phyloP scores from a whole-genome alignment of 2,113 vertebrate genomes.

The Theristicus caerulescens region DNA sequence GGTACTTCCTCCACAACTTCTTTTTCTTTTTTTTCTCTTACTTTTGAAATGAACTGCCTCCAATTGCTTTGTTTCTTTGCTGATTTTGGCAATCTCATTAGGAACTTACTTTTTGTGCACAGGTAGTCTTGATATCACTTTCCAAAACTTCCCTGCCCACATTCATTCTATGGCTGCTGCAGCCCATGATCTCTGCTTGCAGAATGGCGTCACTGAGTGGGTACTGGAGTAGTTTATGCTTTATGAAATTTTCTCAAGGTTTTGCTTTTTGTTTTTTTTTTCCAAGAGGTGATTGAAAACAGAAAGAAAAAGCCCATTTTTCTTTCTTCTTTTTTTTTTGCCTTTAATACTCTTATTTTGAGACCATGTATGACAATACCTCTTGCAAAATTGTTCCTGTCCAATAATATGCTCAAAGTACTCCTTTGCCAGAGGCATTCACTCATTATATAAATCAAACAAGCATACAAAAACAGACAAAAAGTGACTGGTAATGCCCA shows the following conservation, averaged over 20 bases:
- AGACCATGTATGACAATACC: constrained; percentile 69
- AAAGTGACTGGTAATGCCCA: constrained; percentile 78
- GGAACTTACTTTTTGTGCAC: background rate
- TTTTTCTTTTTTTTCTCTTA: background rate
- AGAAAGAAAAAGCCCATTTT: background rate
- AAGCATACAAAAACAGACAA: constrained; percentile 71
- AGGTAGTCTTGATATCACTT: background rate
- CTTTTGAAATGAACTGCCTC: background rate
- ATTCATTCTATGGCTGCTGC: background rate
- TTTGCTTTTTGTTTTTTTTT: background rate
- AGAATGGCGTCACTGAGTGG: background rate
- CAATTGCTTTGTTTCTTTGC: background rate
- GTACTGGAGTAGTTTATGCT: background rate
- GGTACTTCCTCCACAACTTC: background rate
- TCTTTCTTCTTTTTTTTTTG: background rate
- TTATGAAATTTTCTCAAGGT: background rate
- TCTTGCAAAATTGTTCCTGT: constrained; percentile 68
- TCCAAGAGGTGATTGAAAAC: constrained; percentile 3
- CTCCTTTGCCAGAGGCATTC: constrained; percentile 76
- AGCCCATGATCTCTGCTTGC: background rate
- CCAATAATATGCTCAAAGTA: constrained; percentile 69
- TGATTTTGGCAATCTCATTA: background rate
- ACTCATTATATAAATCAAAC: constrained; percentile 84
- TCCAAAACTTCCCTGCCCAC: background rate
- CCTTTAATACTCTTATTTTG: constrained; percentile 30